phyloP scores from a whole-genome alignment of 2,888 invertebrate genomes.

The Criorhina ranunculi region DNA sequence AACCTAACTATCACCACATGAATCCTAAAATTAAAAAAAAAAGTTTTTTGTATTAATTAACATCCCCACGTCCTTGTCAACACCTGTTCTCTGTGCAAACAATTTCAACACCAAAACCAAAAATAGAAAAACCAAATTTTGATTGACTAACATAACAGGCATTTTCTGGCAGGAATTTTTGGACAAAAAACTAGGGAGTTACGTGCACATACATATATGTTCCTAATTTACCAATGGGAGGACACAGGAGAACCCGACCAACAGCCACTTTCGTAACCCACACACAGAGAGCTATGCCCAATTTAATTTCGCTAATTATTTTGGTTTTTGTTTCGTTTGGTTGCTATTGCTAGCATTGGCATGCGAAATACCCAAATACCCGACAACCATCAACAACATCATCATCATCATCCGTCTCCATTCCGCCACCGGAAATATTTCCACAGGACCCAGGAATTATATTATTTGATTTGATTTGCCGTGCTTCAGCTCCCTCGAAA shows the following conservation, averaged over 20 bases:
- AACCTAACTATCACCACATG: constrained; percentile 32
- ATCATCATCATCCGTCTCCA: constrained; percentile 23
- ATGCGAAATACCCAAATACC: constrained; percentile 3
- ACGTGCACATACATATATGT: constrained; percentile 12
- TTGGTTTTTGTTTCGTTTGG: constrained; percentile 53
- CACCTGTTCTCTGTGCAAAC: constrained; percentile 22
- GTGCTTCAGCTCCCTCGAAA: constrained; percentile 28
- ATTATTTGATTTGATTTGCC: constrained; percentile 72
- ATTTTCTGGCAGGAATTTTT: constrained; percentile 28
- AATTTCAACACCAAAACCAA: constrained; percentile 23
- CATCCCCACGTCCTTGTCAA: constrained; percentile 24
- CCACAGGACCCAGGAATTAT: constrained; percentile 64
- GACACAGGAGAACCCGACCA: neutral
- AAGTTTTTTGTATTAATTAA: constrained; percentile 17
- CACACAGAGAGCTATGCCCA: constrained; percentile 46
- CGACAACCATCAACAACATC: constrained; percentile 2
- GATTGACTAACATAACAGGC: constrained; percentile 50
- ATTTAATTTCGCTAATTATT: constrained; percentile 76
- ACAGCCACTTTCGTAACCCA: constrained; percentile 21
- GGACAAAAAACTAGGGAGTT: constrained; percentile 2
- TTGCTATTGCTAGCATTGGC: constrained; percentile 7
- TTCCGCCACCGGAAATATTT: constrained; percentile 57
- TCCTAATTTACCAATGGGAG: constrained; percentile 37
- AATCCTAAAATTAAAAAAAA: constrained; percentile 7
- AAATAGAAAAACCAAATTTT: constrained; percentile 13